These are phyloP conservation scores for Ellobium chinense DNA, from an alignment of 2,888 invertebrate species.

Conservation along the genomic window DNA sequence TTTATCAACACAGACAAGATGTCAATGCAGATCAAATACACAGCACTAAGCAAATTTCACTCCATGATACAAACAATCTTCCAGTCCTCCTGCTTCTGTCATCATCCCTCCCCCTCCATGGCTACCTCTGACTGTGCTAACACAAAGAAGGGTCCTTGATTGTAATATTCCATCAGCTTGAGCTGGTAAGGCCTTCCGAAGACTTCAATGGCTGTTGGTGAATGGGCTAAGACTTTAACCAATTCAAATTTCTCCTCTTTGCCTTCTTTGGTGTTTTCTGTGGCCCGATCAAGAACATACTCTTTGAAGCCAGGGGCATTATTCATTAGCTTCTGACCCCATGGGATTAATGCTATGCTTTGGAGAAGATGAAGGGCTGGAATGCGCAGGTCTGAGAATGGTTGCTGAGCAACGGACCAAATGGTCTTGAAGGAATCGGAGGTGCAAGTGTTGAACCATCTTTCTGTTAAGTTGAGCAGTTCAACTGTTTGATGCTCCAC, in stretches of 20 bases:
- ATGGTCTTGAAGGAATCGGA: conserved; percentile 83
- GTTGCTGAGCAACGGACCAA: conserved; percentile 85
- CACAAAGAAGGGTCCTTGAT: conserved; percentile 89
- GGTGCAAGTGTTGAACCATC: conserved; percentile 83
- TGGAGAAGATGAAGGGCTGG: conserved; percentile 85
- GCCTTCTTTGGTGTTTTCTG: conserved; percentile 85
- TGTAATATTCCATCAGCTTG: conserved; percentile 85
- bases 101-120: conserved; percentile 83
- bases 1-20: too few species aligned
- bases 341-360: conserved; percentile 85
- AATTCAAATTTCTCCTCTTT: conserved; percentile 88
- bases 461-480: conserved; percentile 81
- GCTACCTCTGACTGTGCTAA: conserved; percentile 87
- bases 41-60: too few species aligned
- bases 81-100: too few species aligned
- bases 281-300: conserved; percentile 87
- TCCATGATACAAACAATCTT: too few species aligned
- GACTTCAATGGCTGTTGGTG: conserved; percentile 77
- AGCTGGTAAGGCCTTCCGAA: conserved; percentile 84
- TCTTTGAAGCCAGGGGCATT: conserved; percentile 88
- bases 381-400: conserved; percentile 88
- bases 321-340: conserved; percentile 89
- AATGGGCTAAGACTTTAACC: conserved; percentile 81
- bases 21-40: too few species aligned
- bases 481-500: conserved; percentile 78